These are phyloP conservation scores for Pteronura brasiliensis DNA, from an alignment of 2,113 vertebrate genomes.

Conservation along the genomic window DNA sequence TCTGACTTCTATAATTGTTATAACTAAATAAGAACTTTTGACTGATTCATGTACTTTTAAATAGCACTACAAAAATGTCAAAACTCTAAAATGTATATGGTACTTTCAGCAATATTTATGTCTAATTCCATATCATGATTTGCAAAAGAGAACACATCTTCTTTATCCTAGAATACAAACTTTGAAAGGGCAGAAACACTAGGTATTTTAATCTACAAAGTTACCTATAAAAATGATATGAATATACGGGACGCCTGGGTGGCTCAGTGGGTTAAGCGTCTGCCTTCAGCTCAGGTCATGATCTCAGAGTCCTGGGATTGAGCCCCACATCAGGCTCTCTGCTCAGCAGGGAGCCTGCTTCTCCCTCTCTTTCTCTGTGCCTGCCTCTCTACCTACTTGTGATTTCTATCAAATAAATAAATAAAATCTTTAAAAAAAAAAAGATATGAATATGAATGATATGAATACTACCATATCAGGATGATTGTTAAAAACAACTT, in stretches of 20 bases:
- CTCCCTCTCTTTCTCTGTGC: too few species aligned
- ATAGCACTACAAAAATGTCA: neutral
- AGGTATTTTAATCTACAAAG: neutral
- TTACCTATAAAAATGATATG: neutral
- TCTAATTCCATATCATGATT: neutral
- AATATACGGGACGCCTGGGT: too few species aligned
- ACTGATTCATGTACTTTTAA: neutral
- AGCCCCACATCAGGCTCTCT: too few species aligned
- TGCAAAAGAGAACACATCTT: neutral
- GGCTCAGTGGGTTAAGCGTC: too few species aligned
- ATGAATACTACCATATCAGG: neutral
- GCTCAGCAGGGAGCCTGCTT: too few species aligned
- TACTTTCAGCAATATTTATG: slow-evolving; percentile 1
- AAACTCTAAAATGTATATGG: neutral
- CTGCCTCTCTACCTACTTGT: too few species aligned
- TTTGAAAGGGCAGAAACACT: neutral
- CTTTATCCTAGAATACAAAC: neutral
- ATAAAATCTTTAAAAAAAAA: too few species aligned
- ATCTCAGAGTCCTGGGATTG: too few species aligned
- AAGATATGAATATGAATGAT: too few species aligned
- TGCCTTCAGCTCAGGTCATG: too few species aligned
- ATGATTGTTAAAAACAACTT: neutral
- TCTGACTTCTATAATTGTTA: neutral
- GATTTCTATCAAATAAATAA: too few species aligned
- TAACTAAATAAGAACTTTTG: neutral